Evolutionary conservation across 2,113 vertebrate genomes (phyloP).

Genomic region (Ciconia stormi): DNA sequence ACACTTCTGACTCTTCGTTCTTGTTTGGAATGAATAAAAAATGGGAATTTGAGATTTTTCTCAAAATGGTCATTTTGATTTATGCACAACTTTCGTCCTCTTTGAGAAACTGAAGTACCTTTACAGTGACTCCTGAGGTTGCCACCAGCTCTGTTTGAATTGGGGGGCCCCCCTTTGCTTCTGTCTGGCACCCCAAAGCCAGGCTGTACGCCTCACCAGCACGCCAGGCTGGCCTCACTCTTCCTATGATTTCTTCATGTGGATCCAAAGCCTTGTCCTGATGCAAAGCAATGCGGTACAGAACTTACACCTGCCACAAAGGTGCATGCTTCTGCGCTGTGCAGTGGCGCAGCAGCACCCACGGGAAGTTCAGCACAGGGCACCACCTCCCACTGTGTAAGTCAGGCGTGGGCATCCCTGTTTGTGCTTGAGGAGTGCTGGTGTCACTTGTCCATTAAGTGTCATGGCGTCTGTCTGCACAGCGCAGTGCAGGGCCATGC

Average conservation of each 20-base stretch:
- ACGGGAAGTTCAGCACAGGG: not conserved
- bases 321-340: accelerated
- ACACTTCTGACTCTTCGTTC: not conserved
- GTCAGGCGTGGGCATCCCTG: not conserved
- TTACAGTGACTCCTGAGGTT: not conserved
- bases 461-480: not conserved
- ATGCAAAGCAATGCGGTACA: not conserved
- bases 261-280: not conserved
- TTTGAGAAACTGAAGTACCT: not conserved
- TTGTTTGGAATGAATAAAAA: not conserved
- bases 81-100: not conserved
- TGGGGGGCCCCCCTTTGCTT: not conserved
- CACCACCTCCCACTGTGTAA: not conserved
- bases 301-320: not conserved
- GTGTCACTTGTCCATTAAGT: not conserved
- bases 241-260: not conserved
- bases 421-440: not conserved
- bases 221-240: not conserved
- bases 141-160: not conserved
- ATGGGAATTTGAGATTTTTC: not conserved
- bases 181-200: not conserved
- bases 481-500: accelerated
- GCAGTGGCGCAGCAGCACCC: not conserved
- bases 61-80: not conserved
- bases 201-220: not conserved